phyloP scores from a whole-genome alignment of 2,797 vertebrate genomes.

The Leptodactylus fallax region DNA sequence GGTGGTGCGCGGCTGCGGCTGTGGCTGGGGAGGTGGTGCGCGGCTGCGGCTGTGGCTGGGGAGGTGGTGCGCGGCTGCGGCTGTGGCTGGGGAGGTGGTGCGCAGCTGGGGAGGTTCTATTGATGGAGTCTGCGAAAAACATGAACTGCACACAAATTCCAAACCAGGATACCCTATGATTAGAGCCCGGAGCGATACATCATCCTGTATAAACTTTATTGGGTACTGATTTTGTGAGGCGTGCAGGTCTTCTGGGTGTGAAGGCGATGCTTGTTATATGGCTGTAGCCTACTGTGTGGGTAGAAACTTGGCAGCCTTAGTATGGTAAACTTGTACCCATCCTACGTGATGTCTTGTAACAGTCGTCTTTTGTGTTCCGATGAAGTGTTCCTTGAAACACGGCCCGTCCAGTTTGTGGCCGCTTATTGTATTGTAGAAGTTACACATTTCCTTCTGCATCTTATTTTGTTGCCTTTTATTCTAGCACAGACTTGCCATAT shows the following conservation, averaged over 20 bases:
- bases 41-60: too few species aligned
- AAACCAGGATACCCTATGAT: too few species aligned
- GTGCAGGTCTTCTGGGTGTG: conserved; percentile 1
- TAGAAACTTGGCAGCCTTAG: conserved; percentile 15
- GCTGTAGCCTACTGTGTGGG: conserved; percentile 30
- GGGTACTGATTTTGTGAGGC: neutral
- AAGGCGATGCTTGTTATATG: conserved; percentile 17
- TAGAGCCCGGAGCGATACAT: too few species aligned
- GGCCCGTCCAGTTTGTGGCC: neutral
- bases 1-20: too few species aligned
- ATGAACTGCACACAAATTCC: too few species aligned
- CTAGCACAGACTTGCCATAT: neutral
- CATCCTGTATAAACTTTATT: too few species aligned
- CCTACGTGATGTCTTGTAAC: conserved; percentile 33
- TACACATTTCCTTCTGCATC: neutral
- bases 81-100: too few species aligned
- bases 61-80: too few species aligned
- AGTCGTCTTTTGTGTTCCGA: conserved; percentile 12
- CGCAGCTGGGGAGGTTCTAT: too few species aligned
- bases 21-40: too few species aligned
- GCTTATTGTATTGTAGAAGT: neutral
- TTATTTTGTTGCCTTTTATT: too few species aligned
- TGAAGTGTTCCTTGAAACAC: neutral
- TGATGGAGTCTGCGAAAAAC: too few species aligned
- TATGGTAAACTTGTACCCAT: conserved; percentile 24